Evolutionary conservation across 2,888 invertebrate genomes (phyloP).

Genomic region (Branchellion lobata): DNA sequence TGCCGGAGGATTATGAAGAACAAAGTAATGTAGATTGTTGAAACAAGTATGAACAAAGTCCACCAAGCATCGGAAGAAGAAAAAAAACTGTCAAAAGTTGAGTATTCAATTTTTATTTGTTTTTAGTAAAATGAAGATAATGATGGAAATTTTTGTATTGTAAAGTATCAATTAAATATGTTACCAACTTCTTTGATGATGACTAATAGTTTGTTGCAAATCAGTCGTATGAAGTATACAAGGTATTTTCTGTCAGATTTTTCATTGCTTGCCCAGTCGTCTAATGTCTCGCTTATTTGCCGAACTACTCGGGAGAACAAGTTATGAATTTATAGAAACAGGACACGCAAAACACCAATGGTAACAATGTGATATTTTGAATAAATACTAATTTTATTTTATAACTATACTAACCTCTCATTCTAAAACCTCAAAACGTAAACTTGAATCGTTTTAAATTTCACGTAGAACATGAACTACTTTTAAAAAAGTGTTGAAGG

Average conservation of each 20-base stretch:
- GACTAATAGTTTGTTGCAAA: not conserved
- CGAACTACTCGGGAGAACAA: not conserved
- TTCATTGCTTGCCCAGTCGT: not conserved
- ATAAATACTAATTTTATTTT: too few relatives aligned
- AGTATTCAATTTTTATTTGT: not conserved
- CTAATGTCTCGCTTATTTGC: not conserved
- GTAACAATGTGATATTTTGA: too few relatives aligned
- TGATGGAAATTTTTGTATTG: not conserved
- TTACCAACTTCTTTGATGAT: not conserved
- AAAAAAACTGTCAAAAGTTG: not conserved
- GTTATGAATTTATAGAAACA: too few relatives aligned
- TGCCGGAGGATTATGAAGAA: slow-evolving; percentile 23
- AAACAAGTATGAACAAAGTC: not conserved
- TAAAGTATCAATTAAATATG: too few relatives aligned
- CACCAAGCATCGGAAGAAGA: not conserved
- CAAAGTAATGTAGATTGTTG: slow-evolving; percentile 7
- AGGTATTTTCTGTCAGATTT: not conserved
- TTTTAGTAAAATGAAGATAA: not conserved
- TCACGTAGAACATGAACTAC: too few relatives aligned
- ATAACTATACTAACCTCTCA: too few relatives aligned
- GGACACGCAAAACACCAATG: too few relatives aligned
- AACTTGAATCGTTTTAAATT: too few relatives aligned
- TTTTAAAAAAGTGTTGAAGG: too few relatives aligned
- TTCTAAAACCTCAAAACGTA: too few relatives aligned
- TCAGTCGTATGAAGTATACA: not conserved